Evolutionary conservation across 1,140 invertebrate species (phyloP).

Genomic region (Doryteuthis pealeii): DNA sequence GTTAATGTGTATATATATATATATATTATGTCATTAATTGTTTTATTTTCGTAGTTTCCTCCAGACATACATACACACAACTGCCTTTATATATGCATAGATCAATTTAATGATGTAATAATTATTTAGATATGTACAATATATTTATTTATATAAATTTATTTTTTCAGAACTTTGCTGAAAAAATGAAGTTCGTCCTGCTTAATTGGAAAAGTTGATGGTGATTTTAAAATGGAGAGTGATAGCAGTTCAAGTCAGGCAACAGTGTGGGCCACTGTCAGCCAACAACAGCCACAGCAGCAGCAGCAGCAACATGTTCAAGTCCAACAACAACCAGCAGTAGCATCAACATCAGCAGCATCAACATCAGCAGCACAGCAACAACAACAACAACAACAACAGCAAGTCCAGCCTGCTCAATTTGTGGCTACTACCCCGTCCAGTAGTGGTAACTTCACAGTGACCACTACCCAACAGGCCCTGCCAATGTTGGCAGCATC

Average conservation of each 20-base stretch:
- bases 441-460: neutral
- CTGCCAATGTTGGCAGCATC: neutral
- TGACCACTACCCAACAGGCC: conserved; percentile 6
- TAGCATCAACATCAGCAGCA: neutral
- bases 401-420: neutral
- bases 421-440: neutral
- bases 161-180: too few species aligned
- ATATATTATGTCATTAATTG: too few species aligned
- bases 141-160: too few species aligned
- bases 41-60: too few species aligned
- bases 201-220: too few species aligned
- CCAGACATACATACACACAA: too few species aligned
- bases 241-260: conserved; percentile 2
- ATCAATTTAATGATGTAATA: too few species aligned
- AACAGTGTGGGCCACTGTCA: neutral
- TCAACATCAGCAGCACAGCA: neutral
- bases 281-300: neutral
- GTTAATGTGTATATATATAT: too few species aligned
- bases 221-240: neutral
- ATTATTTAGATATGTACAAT: too few species aligned
- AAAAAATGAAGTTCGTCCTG: too few species aligned
- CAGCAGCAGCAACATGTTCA: neutral
- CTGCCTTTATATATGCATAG: too few species aligned
- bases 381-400: neutral
- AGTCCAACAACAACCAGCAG: neutral